Evolutionary conservation across 2,797 vertebrate genomes (phyloP), one percentile per base, ranked within the genome.

Genomic region (Acanthiza pusilla): DNA sequence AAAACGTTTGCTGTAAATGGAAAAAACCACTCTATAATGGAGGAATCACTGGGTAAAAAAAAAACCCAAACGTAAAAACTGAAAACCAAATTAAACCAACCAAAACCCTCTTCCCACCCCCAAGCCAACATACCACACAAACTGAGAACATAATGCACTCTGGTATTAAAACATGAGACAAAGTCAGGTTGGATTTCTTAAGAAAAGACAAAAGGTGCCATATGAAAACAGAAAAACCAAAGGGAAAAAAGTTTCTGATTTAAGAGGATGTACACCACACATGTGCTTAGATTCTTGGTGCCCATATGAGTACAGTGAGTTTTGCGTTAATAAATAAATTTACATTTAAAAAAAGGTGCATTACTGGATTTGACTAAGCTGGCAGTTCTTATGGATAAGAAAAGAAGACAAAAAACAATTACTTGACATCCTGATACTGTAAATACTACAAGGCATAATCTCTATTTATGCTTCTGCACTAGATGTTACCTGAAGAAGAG

Each of bases 21-120:
- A 61, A 78, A 81, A 70, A 25, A n/a, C 0, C 1, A 10, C 13
- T 72, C 17, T 26, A 15, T 25, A 79, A 82, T 7, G 18, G 10
- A 91, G 65, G 73, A 91, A 89, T 29, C 15, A 58, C 7, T 42
- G 36, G 5, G 17, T 30, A 50, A 76, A 68, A 5, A 63, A 62
- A 18, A 55, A 38, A n/a, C n/a, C n/a, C n/a, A n/a, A n/a, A n/a
- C n/a, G n/a, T 16, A 57, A 71, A 29, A 78, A 20, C 10, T 62
- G 60, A 25, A 77, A 67, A 51, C 1, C 3, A 43, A 81, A 36
- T 11, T 6, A 0, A 23, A 36, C 2, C 15, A 71, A 66, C 2
- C 14, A 54, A 85, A 75, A 3, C 14, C 1, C 3, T 67, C 16
- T 57, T 86, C 16, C 23, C 1, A 1, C 7, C 3, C 4, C 26